Percentiles rank a stretch among this genome's conserved stretches.
These are phyloP conservation scores for Leptura quadrifasciata DNA, from an alignment of 2,888 invertebrate species.

Conservation along the genomic window DNA sequence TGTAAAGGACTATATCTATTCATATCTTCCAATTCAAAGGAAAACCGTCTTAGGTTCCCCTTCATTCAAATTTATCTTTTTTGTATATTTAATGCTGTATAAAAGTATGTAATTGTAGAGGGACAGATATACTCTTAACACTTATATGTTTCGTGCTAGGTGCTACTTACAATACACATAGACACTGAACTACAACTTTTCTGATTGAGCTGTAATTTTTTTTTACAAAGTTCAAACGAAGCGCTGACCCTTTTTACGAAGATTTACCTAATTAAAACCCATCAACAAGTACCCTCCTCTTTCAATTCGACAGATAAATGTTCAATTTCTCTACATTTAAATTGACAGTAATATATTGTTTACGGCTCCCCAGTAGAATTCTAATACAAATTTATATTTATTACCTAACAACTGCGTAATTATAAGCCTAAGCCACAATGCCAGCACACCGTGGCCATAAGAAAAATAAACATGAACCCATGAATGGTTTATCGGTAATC, in stretches of 20 bases:
- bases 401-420: conserved; percentile 36
- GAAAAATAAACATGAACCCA: conserved; percentile 16
- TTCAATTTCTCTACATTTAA: conserved; percentile 16
- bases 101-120: too few species aligned
- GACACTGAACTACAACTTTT: too few species aligned
- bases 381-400: conserved; percentile 28
- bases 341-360: conserved; percentile 34
- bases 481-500: conserved; percentile 33
- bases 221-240: too few species aligned
- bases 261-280: not conserved
- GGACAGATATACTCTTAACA: too few species aligned
- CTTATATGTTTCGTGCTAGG: too few species aligned
- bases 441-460: conserved; percentile 27
- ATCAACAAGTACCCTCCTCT: conserved; percentile 14
- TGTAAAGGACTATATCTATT: too few species aligned
- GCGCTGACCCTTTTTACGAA: not conserved
- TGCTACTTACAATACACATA: too few species aligned
- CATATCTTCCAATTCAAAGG: too few species aligned
- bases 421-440: conserved; percentile 40
- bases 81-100: too few species aligned
- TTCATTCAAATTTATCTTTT: too few species aligned
- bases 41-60: too few species aligned
- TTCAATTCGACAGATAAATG: conserved; percentile 12
- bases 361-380: conserved; percentile 19
- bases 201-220: too few species aligned